A percentile compares a stretch with the other conserved stretches of the same genome.
phyloP scores from a whole-genome alignment of 1,140 invertebrate species.

The Ridgeia piscesae region DNA sequence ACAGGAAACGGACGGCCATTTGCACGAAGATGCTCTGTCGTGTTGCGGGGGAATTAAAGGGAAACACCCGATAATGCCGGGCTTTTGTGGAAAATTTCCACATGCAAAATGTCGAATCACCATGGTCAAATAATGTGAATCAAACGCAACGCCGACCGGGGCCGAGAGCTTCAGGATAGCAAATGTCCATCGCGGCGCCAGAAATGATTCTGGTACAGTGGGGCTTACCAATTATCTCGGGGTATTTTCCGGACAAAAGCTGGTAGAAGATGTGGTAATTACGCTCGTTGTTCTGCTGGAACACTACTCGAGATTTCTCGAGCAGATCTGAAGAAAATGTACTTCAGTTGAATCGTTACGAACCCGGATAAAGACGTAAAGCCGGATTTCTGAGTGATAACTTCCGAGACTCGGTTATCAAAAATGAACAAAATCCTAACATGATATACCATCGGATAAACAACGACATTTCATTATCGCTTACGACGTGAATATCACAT shows the following conservation, averaged over 20 bases:
- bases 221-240: slow-evolving; percentile 55
- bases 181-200: not conserved
- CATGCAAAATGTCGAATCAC: not conserved
- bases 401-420: too few species aligned
- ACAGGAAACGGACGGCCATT: not conserved
- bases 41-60: not conserved
- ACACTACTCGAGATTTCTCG: slow-evolving; percentile 99
- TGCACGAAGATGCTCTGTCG: not conserved
- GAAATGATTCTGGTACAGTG: not conserved
- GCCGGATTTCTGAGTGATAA: not conserved
- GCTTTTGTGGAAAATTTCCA: not conserved
- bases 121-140: not conserved
- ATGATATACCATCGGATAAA: too few species aligned
- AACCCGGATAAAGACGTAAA: not conserved
- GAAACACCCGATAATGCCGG: not conserved
- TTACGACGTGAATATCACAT: not conserved
- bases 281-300: slow-evolving; percentile 91
- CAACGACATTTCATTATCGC: not conserved
- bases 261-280: slow-evolving; percentile 99
- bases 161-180: not conserved
- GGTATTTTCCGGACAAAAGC: slow-evolving; percentile 92
- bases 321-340: slow-evolving; percentile 77
- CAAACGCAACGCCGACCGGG: not conserved
- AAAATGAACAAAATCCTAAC: too few species aligned
- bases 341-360: not conserved